phyloP scores from a whole-genome alignment of 1,140 invertebrate species.

The fruit fly (Drosophila melanogaster) region DNA sequence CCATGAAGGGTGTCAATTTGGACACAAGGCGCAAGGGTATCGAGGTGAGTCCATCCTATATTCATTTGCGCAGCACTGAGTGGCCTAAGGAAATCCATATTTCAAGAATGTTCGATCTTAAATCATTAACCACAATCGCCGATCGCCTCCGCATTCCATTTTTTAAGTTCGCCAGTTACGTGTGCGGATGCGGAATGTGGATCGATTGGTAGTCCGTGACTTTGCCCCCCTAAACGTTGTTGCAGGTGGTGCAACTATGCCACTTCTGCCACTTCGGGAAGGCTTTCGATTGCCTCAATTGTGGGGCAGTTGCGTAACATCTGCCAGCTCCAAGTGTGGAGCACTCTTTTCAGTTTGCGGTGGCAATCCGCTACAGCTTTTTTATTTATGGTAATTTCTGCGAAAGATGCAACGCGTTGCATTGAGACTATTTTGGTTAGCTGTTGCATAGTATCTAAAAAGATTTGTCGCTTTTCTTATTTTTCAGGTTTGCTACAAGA shows the following conservation, averaged over 20 bases:
- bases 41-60: conserved; percentile 57
- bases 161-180: conserved; percentile 21
- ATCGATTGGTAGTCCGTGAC: conserved; percentile 44
- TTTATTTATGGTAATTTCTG: conserved; percentile 33
- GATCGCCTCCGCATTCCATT: conserved; percentile 42
- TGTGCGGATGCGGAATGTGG: conserved; percentile 61
- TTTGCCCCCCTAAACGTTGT: conserved; percentile 35
- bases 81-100: background rate
- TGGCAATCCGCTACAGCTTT: conserved; percentile 22
- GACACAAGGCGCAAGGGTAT: conserved; percentile 77
- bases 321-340: conserved; percentile 50
- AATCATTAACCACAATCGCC: background rate
- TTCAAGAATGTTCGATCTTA: conserved; percentile 28
- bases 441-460: too few relatives aligned
- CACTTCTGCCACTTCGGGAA: conserved; percentile 20
- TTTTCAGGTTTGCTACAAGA: conserved; percentile 84
- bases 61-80: background rate
- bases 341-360: conserved; percentile 36
- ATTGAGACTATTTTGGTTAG: background rate
- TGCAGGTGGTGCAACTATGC: conserved; percentile 26
- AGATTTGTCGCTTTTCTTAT: background rate
- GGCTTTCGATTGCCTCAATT: conserved; percentile 50
- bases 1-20: conserved; percentile 76
- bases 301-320: conserved; percentile 55
- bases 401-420: conserved; percentile 9